phyloP scores from a whole-genome alignment of 2,797 vertebrate species.

The Neosilurus mollespiculum region DNA sequence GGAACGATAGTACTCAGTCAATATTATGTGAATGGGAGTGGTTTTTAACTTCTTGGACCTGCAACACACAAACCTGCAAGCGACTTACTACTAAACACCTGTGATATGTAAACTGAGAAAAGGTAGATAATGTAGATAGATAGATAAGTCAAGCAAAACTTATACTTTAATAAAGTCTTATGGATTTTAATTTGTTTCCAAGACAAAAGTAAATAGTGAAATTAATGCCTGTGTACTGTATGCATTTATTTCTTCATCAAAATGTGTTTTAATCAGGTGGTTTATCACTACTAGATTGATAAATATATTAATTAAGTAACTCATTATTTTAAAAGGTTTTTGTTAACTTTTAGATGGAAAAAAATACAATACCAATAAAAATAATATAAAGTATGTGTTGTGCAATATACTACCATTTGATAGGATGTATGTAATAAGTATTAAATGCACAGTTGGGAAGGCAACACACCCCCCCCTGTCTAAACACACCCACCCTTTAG shows the following conservation, averaged over 20 bases:
- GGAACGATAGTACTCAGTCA: background rate
- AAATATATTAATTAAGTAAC: background rate
- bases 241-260: background rate
- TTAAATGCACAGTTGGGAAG: background rate
- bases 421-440: background rate
- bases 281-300: background rate
- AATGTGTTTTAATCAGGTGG: background rate
- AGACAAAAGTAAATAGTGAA: background rate
- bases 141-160: background rate
- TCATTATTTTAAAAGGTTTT: background rate
- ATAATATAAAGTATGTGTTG: background rate
- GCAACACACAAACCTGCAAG: background rate
- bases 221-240: background rate
- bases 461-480: constrained; percentile 38
- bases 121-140: background rate
- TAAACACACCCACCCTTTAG: constrained; percentile 40
- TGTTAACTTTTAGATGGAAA: background rate
- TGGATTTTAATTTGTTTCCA: background rate
- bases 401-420: background rate
- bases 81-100: background rate
- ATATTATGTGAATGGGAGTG: constrained; percentile 4
- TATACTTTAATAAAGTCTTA: background rate
- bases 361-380: no score
- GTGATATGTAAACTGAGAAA: background rate
- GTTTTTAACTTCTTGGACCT: background rate